These are phyloP conservation scores for Crossaster papposus DNA, from an alignment of 53 echinoderm and acorn worm species.

Conservation along the genomic window DNA sequence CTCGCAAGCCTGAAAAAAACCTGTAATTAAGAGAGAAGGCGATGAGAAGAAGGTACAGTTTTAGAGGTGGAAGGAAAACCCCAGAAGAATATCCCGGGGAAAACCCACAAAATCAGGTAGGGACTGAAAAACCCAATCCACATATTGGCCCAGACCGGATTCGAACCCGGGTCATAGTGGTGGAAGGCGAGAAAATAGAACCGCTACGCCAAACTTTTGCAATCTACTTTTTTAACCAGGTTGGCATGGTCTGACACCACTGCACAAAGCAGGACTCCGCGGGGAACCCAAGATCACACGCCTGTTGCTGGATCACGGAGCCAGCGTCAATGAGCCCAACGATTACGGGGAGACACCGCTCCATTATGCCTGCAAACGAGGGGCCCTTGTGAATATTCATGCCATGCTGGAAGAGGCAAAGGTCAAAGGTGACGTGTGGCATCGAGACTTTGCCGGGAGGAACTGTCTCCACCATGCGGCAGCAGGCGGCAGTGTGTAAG, in stretches of 20 bases:
- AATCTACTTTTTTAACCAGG: conserved; percentile 42
- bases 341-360: conserved; percentile 92
- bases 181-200: no score
- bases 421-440: conserved; percentile 69
- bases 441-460: conserved; percentile 73
- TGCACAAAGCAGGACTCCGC: conserved; percentile 87
- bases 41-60: no score
- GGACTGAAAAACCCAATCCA: no score
- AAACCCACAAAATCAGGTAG: no score
- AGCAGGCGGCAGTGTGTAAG: conserved; percentile 92
- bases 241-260: conserved; percentile 86
- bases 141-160: no score
- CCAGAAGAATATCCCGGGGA: no score
- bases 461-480: conserved; percentile 89
- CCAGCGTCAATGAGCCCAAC: conserved; percentile 68
- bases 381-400: conserved; percentile 75
- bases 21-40: no score
- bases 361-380: conserved; percentile 94
- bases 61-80: no score
- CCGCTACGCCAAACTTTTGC: no score
- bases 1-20: no score
- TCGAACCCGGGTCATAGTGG: no score
- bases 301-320: conserved; percentile 80
- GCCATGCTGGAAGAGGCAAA: conserved; percentile 69
- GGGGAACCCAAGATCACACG: conserved; percentile 78